These are phyloP conservation scores for Coregonus suidteri DNA, from an alignment of 2,797 vertebrate species.

Conservation along the genomic window DNA sequence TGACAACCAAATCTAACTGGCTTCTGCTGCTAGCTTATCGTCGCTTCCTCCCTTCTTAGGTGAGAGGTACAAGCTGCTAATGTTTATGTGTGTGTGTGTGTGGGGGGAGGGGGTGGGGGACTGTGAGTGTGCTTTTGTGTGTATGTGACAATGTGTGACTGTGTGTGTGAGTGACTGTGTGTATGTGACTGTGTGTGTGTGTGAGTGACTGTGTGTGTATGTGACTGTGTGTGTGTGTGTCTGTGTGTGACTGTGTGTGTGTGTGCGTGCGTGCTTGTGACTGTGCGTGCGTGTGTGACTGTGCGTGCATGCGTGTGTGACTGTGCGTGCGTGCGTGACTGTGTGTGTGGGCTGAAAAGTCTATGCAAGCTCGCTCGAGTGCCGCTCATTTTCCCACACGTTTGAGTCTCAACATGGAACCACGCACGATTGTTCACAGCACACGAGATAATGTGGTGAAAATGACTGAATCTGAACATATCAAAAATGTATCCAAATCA, in stretches of 20 bases:
- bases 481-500: slow-evolving; percentile 32
- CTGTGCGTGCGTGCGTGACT: no score
- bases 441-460: slow-evolving; percentile 1
- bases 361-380: slow-evolving; percentile 26
- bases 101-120: neutral
- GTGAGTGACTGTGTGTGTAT: neutral
- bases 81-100: slow-evolving; percentile 8
- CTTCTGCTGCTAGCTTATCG: neutral
- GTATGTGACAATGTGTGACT: slow-evolving; percentile 1
- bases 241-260: no score
- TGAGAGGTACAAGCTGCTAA: slow-evolving; percentile 8
- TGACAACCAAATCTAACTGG: slow-evolving; percentile 69
- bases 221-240: no score
- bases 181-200: slow-evolving; percentile 11
- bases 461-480: neutral
- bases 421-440: slow-evolving; percentile 21
- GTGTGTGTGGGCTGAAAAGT: neutral
- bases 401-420: slow-evolving; percentile 24
- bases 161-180: slow-evolving; percentile 21
- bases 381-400: slow-evolving; percentile 33
- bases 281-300: neutral
- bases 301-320: neutral
- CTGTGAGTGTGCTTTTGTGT: neutral
- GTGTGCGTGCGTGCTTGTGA: no score
- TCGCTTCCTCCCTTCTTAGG: neutral